Evolutionary conservation across 2,888 invertebrate genomes (phyloP).

Genomic region (Leptinotarsa haldemani): DNA sequence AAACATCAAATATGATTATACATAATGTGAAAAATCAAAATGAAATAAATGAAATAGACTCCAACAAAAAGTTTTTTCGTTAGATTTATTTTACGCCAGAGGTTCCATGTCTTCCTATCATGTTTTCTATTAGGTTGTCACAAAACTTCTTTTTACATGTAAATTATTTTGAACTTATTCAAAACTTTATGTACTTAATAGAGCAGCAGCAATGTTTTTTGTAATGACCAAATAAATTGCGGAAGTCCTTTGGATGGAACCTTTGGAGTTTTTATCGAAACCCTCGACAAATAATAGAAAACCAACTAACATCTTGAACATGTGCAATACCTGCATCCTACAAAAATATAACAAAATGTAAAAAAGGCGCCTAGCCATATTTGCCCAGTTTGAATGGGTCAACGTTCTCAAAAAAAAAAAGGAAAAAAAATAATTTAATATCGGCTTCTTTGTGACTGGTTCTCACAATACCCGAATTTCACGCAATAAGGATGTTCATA

Average conservation of each 20-base stretch:
- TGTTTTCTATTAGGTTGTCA: no score
- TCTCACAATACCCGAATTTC: conserved; percentile 57
- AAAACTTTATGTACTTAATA: no score
- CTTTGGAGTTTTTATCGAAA: conserved; percentile 33
- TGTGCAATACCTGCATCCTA: conserved; percentile 47
- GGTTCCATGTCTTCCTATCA: no score
- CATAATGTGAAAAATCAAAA: no score
- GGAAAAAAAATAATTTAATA: conserved; percentile 54
- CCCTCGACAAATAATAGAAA: conserved; percentile 42
- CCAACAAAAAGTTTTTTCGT: no score
- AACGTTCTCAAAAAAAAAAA: conserved; percentile 37
- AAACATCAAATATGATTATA: no score
- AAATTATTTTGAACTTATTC: no score
- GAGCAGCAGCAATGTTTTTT: not conserved
- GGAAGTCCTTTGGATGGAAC: conserved; percentile 7
- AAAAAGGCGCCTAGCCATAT: conserved; percentile 46
- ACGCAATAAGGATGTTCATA: conserved; percentile 51
- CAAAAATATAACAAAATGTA: conserved; percentile 42
- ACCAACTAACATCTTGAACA: conserved; percentile 45
- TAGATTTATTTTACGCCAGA: no score
- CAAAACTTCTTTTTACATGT: no score
- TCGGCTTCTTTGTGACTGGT: conserved; percentile 56
- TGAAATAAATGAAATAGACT: no score
- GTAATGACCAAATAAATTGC: not conserved
- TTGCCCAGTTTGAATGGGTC: conserved; percentile 45